Evolutionary conservation across 2,888 invertebrate genomes (phyloP), one percentile per base, ranked within the genome.

Genomic region (Boloria euphrosyne): DNA sequence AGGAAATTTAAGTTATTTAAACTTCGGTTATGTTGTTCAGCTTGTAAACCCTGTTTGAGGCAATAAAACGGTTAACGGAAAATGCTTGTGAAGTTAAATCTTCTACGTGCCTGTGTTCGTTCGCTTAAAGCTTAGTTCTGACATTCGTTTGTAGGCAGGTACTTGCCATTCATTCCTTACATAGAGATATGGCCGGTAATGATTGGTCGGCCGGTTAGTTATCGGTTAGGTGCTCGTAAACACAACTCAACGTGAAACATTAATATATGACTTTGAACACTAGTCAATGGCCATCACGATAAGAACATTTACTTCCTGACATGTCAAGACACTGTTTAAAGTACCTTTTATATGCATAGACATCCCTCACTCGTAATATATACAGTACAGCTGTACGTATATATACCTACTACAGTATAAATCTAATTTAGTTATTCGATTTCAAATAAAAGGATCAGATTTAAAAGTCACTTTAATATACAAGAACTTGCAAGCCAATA

Each of bases 181-280:
- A 85, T 81, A 88, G 87, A 89, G 89, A 88, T 90, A 90, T 90
- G 86, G 85, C 79, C 80, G 81, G 84, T 89, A 90, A 90, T 88
- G 90, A 89, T 84, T 81, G 81, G 81, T 80, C 79, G 80, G 83
- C 75, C 81, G 82, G 81, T 78, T 82, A 80, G 85, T 86, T 89
- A 89, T 89, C 90, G 89, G 84, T 82, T 80, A 81, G 83, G 77
- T 85, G 89, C 87, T 90, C 90, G 87, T 90, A 90, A 90, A 90
- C 85, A 81, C 81, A 82, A 82, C 83, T 84, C 85, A 80, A 84
- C 87, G 80, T 84, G 84, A 86, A 82, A 78, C 82, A 83, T 89
- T 88, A 81, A 82, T 84, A 86, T 85, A 86, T 85, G 84, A 79
- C 82, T 82, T 81, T 83, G 82, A 87, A 87, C 83, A 82, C 85